These are phyloP conservation scores for Puma concolor DNA, from an alignment of 2,113 vertebrate species.

Conservation along the genomic window DNA sequence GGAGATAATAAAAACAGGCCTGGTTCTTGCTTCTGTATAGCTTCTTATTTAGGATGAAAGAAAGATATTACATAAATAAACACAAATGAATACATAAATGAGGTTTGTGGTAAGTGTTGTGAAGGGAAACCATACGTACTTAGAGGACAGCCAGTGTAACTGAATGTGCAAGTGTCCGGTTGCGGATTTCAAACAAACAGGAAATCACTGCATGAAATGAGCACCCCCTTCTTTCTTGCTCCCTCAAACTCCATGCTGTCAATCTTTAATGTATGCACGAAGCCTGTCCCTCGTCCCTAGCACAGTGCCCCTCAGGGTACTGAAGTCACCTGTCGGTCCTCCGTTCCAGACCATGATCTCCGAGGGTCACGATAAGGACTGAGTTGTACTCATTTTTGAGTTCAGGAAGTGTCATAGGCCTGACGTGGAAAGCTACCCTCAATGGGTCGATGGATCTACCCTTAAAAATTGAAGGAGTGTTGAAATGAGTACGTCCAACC, in stretches of 20 bases:
- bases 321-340: no score
- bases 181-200: neutral
- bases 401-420: neutral
- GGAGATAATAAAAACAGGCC: neutral
- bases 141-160: neutral
- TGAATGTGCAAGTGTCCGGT: neutral
- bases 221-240: no score
- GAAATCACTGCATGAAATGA: neutral
- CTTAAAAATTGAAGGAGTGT: neutral
- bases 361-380: neutral
- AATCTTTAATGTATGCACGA: rapidly evolving
- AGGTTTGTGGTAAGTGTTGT: no score
- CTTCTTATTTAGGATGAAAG: neutral
- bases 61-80: neutral
- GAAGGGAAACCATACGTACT: neutral
- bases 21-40: neutral
- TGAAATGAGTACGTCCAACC: rapidly evolving
- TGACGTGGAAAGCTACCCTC: neutral
- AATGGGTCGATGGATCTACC: neutral
- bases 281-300: neutral
- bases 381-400: neutral
- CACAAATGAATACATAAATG: neutral
- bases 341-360: neutral
- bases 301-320: rapidly evolving
- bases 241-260: neutral